Evolutionary conservation across 1,140 invertebrate genomes (phyloP).

Genomic region (Drosophila lacertosa): DNA sequence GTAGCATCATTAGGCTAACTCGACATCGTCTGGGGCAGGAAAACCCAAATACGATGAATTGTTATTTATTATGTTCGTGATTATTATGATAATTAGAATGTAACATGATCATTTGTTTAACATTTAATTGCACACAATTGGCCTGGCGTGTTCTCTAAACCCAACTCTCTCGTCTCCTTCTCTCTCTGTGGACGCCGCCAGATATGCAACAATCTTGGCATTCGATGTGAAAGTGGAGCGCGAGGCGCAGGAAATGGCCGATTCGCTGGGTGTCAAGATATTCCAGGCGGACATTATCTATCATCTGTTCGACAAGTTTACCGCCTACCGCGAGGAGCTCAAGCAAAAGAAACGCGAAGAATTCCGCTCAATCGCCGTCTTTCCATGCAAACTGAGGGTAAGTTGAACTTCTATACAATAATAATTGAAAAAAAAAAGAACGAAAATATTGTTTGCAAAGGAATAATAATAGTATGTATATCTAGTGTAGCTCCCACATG

Average conservation of each 20-base stretch:
- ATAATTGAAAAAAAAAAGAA: no score
- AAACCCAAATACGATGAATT: slow-evolving; percentile 31
- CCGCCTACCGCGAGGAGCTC: slow-evolving; percentile 96
- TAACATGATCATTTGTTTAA: slow-evolving; percentile 45
- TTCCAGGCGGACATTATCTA: slow-evolving; percentile 99
- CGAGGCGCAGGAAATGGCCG: slow-evolving; percentile 98
- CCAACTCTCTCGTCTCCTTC: slow-evolving; percentile 18
- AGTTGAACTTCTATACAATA: slow-evolving; percentile 27
- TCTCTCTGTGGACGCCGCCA: slow-evolving; percentile 72
- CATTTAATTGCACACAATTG: slow-evolving; percentile 69
- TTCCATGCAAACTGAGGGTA: slow-evolving; percentile 98
- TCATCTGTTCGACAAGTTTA: slow-evolving; percentile 99
- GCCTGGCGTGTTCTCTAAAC: slow-evolving; percentile 35
- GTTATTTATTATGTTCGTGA: slow-evolving; percentile 20
- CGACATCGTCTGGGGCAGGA: slow-evolving; percentile 34
- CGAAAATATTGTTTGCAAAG: no score
- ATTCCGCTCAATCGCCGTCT: slow-evolving; percentile 98
- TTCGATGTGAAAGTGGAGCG: slow-evolving; percentile 99
- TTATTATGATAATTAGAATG: slow-evolving; percentile 60
- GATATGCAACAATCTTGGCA: slow-evolving; percentile 98
- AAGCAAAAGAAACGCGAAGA: slow-evolving; percentile 96
- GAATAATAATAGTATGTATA: no score
- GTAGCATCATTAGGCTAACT: slow-evolving; percentile 57
- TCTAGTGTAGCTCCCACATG: no score
- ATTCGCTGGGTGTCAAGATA: slow-evolving; percentile 96